These are phyloP conservation scores for Ondatra zibethicus DNA, from an alignment of 2,113 vertebrate species.

Conservation along the genomic window DNA sequence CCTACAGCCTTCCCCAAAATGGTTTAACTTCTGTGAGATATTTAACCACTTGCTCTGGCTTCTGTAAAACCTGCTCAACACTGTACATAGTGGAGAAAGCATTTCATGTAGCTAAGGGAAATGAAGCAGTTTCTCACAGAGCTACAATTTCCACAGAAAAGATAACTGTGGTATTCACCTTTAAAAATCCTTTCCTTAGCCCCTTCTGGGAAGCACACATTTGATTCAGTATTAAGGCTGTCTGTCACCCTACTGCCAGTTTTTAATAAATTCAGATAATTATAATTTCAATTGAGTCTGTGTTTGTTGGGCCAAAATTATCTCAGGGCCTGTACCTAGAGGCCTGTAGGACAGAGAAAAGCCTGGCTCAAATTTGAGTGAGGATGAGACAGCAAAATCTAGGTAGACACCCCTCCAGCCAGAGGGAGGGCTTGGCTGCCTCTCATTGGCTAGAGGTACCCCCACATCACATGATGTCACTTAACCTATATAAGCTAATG, in stretches of 20 bases:
- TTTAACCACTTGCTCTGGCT: not conserved
- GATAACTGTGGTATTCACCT: not conserved
- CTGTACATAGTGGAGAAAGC: not conserved
- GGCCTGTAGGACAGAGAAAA: too few relatives aligned
- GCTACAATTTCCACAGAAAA: not conserved
- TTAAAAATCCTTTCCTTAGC: not conserved
- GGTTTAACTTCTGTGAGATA: not conserved
- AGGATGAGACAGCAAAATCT: too few relatives aligned
- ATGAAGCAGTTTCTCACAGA: not conserved
- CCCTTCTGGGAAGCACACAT: not conserved
- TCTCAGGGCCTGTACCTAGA: too few relatives aligned
- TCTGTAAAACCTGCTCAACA: not conserved
- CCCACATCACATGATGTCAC: too few relatives aligned
- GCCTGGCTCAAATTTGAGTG: too few relatives aligned
- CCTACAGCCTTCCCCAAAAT: not conserved
- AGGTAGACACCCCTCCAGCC: too few relatives aligned
- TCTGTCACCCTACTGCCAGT: not conserved
- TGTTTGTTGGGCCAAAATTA: too few relatives aligned
- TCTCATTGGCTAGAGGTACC: too few relatives aligned
- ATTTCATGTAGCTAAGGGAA: not conserved
- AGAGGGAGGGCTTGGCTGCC: too few relatives aligned
- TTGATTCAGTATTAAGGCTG: not conserved
- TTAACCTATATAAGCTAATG: too few relatives aligned
- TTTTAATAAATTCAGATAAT: not conserved
- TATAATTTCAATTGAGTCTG: not conserved